phyloP scores from a whole-genome alignment of 2,797 vertebrate species.

The Zonotrichia albicollis region DNA sequence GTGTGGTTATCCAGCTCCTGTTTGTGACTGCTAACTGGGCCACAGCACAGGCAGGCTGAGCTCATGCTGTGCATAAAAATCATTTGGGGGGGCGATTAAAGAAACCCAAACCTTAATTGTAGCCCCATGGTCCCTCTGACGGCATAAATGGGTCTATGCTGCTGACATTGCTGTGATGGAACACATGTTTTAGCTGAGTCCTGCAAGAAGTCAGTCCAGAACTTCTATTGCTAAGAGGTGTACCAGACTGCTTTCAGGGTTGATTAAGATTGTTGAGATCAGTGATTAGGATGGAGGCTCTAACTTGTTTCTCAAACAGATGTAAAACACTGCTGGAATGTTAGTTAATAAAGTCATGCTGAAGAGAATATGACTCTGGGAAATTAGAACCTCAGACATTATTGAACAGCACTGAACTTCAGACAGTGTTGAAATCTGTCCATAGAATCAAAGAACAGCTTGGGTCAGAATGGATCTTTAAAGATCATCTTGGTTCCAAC shows the following conservation, averaged over 20 bases:
- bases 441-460: neutral
- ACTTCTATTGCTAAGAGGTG: neutral
- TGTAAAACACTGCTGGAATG: neutral
- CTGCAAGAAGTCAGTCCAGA: neutral
- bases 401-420: neutral
- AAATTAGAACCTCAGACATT: neutral
- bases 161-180: neutral
- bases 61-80: neutral
- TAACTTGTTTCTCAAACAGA: neutral
- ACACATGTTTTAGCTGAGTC: neutral
- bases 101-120: neutral
- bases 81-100: neutral
- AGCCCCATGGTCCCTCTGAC: neutral
- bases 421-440: neutral
- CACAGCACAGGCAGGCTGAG: neutral
- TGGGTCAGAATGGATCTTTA: neutral
- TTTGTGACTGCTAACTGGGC: neutral
- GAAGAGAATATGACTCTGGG: neutral
- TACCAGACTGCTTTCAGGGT: neutral
- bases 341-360: neutral
- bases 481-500: neutral
- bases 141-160: neutral
- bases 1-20: fast-evolving
- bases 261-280: neutral
- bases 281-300: neutral